phyloP scores from a whole-genome alignment of 2,888 invertebrate genomes.

The Hydroisotoma schaefferi region DNA sequence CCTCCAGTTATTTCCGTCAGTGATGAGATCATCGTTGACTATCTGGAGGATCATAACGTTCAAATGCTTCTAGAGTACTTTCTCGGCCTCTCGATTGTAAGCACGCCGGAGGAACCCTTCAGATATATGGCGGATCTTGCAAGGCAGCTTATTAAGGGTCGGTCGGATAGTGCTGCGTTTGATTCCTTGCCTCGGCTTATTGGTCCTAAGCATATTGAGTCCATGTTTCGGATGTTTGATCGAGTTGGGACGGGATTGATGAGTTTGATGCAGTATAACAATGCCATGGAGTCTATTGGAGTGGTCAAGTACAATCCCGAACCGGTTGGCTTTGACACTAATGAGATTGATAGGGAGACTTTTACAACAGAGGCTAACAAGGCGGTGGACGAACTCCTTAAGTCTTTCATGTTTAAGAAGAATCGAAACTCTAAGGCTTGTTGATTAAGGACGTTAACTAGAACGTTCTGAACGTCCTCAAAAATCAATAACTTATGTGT shows the following conservation, averaged over 20 bases:
- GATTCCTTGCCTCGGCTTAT: constrained; percentile 23
- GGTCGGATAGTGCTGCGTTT: constrained; percentile 18
- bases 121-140: constrained; percentile 21
- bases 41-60: constrained; percentile 29
- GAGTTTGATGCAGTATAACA: constrained; percentile 22
- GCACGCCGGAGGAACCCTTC: constrained; percentile 24
- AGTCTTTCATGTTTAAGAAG: constrained; percentile 24
- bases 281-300: constrained; percentile 35
- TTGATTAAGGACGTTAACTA: background rate
- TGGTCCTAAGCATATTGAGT: constrained; percentile 25
- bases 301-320: constrained; percentile 11
- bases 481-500: too few species aligned
- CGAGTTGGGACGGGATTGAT: constrained; percentile 31
- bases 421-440: background rate
- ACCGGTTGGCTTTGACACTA: constrained; percentile 25
- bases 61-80: constrained; percentile 39
- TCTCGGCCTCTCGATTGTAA: constrained; percentile 23
- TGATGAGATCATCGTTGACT: constrained; percentile 28
- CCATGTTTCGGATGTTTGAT: constrained; percentile 35
- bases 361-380: constrained; percentile 25
- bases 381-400: constrained; percentile 21
- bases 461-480: too few species aligned
- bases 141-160: constrained; percentile 21
- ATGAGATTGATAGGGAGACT: constrained; percentile 29
- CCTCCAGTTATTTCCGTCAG: constrained; percentile 28